Conservation (phyloP, 2,888 invertebrate species). For the Chirona hameri region DNA sequence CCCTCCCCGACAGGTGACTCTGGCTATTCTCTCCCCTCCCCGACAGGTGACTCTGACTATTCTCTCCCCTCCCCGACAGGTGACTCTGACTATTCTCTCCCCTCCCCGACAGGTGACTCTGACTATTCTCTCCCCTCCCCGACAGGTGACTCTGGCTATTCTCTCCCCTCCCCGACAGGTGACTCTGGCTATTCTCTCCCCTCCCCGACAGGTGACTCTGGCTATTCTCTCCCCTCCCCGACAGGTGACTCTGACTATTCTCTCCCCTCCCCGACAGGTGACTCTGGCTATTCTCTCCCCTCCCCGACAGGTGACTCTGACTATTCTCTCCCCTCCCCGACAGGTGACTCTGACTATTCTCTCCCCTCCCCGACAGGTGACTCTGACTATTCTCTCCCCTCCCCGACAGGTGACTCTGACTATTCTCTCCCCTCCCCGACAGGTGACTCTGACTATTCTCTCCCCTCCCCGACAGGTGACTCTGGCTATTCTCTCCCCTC, state of each 20-base stretch:
- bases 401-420: not conserved
- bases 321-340: not conserved
- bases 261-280: not conserved
- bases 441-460: not conserved
- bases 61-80: not conserved
- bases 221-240: no score
- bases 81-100: not conserved
- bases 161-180: not conserved
- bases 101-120: not conserved
- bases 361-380: not conserved
- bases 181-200: not conserved
- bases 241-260: not conserved
- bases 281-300: not conserved
- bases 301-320: not conserved
- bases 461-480: not conserved
- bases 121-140: not conserved
- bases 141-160: not conserved
- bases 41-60: not conserved
- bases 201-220: not conserved
- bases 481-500: not conserved
- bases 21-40: not conserved
- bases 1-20: not conserved
- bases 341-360: not conserved
- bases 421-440: not conserved
- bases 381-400: not conserved